Base-by-base conservation (phyloP, 1,140 invertebrate genomes). In the Teleopsis dalmanni region DNA sequence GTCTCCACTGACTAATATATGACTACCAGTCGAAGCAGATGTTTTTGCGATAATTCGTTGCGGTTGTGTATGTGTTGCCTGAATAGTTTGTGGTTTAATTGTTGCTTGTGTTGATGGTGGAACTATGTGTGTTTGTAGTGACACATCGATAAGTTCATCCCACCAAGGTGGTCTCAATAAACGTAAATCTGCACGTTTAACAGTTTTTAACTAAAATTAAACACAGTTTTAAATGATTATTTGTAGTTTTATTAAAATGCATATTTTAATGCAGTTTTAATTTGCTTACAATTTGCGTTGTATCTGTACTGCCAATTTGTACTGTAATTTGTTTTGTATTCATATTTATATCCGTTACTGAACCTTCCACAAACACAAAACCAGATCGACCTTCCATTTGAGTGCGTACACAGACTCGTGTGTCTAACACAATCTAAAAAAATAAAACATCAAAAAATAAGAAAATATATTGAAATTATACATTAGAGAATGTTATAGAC, bases 91-190 rank as follows among this genome's bases (percentile, higher is more conserved):
- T 4, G 8, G 6, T 16, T 9, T 14, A 36, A 19, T 42, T 13
- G 36, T 27, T 47, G 41, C 26, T 25, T 29, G 9, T 23, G 26
- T 10, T 47, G 45, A 8, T 51, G 49, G n/a, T 35, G 50, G 25
- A 44, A 40, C 29, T 33, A 16, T n/a, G 49, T 34, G 21, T 33
- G 47, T 26, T 14, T 57, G 11, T 16, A 61, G 59, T 16, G 64
- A 52, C 36, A 77, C 72, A 68, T 87, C 86, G 60, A 91, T 88
- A 35, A 96, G 72, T 71, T 98, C 94, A 60, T 97, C 93, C 73
- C 82, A 88, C 94, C 94, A 98, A 0, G 94, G 94, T 11, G 93
- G 91, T 61, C 87, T 80, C 45, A 96, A 70, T 2, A 96, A 78
- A n/a, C 94, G 78, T 29, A 97, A 71, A 68, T 94, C 90, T 2